Evolutionary conservation across 2,797 vertebrate species (phyloP), one percentile per base, ranked within the genome.

Genomic region (Babyrousa celebensis): DNA sequence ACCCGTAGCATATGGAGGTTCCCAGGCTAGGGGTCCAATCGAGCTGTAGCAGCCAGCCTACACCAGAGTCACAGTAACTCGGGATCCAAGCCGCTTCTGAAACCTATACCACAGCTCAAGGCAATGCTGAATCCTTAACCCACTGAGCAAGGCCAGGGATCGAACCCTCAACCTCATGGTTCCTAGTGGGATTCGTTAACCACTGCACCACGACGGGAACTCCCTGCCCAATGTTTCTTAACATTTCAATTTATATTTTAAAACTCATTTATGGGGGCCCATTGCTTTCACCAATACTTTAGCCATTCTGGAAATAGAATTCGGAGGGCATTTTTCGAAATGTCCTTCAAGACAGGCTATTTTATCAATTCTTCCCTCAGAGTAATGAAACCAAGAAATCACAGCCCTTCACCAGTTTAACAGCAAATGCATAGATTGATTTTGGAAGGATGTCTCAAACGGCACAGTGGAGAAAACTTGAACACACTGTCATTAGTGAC

Each of bases 321-420:
- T 4, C 17, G 3, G 25, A 67, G 1, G 40, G 2, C 62, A 77
- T 54, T 80, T 48, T n/a, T 56, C 25, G 3, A 36, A 62, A 79
- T 92, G 60, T 60, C 3, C 16, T 62, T 68, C 40, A 54, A 96
- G 17, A 72, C 4, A 10, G 11, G 20, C 32, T 80, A 58, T 78
- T 83, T 83, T 87, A 89, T 74, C 25, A 68, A 16, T 83, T 82
- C 68, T 91, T 62, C 67, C 86, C 40, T 68, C 87, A 54, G 58
- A 91, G 20, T 83, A 74, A 65, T 86, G 48, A 74, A 1, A 78
- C 12, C 29, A 77, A 60, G 25, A 92, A 92, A 52, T 54, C 36
- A 27, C 21, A 11, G 36, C 2, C 62, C 6, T 90, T 65, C 21
- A 21, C 27, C n/a, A 83, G 32, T 29, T 85, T 79, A 67, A 78